A percentile compares a stretch with the other conserved stretches of the same genome.
These are phyloP conservation scores for Poecilobothrus nobilitatus DNA, from an alignment of 2,888 invertebrate genomes.

Conservation along the genomic window DNA sequence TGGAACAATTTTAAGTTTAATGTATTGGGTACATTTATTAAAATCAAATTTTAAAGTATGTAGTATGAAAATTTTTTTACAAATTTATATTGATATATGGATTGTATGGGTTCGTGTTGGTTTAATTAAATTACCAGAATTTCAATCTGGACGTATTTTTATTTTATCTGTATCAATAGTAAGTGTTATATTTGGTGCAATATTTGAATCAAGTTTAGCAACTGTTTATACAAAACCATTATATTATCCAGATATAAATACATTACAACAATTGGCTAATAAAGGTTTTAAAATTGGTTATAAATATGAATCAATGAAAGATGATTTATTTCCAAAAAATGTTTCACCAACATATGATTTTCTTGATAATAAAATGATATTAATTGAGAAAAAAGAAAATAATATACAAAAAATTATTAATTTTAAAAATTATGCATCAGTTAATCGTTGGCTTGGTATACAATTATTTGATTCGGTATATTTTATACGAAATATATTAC, in stretches of 20 bases:
- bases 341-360: slow-evolving; percentile 34
- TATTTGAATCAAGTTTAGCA: slow-evolving; percentile 43
- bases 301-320: slow-evolving; percentile 40
- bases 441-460: slow-evolving; percentile 35
- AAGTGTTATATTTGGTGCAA: slow-evolving; percentile 41
- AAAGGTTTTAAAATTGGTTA: slow-evolving; percentile 36
- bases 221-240: slow-evolving; percentile 41
- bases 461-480: slow-evolving; percentile 33
- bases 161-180: slow-evolving; percentile 38
- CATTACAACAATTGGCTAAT: slow-evolving; percentile 37
- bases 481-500: slow-evolving; percentile 33
- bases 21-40: slow-evolving; percentile 14
- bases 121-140: slow-evolving; percentile 36
- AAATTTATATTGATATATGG: slow-evolving; percentile 37
- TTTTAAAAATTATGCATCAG: slow-evolving; percentile 32
- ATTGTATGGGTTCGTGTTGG: slow-evolving; percentile 39
- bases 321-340: slow-evolving; percentile 39
- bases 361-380: slow-evolving; percentile 32
- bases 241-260: slow-evolving; percentile 41
- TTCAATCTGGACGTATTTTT: slow-evolving; percentile 39
- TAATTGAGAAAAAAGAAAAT: slow-evolving; percentile 30
- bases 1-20: slow-evolving; percentile 18
- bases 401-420: slow-evolving; percentile 32
- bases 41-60: slow-evolving; percentile 13
- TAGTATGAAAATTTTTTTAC: slow-evolving; percentile 21